These are phyloP conservation scores for Mayetiola destructor DNA, from an alignment of 2,888 invertebrate genomes.

Conservation along the genomic window DNA sequence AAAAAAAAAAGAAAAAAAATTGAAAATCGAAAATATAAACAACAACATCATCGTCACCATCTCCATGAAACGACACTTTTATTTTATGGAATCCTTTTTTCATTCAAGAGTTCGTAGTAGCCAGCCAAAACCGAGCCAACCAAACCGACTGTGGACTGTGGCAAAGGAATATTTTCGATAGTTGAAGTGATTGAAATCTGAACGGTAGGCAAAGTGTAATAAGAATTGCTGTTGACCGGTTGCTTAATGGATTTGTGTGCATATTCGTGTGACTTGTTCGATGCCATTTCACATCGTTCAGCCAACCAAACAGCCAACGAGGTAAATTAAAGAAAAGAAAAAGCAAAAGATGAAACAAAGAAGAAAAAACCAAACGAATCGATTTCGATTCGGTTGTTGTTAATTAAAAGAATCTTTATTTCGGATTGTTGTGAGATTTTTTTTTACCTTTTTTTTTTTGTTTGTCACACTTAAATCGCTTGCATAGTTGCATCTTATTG, in stretches of 20 bases:
- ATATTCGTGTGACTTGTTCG: neutral
- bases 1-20: neutral
- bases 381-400: slow-evolving; percentile 4
- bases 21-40: neutral
- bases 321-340: too few relatives aligned
- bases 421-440: too few relatives aligned
- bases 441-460: too few relatives aligned
- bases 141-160: neutral
- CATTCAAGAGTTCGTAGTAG: neutral
- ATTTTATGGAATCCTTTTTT: neutral
- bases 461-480: too few relatives aligned
- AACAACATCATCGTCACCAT: slow-evolving; percentile 2
- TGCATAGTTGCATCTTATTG: neutral
- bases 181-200: slow-evolving; percentile 11
- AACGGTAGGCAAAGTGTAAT: neutral
- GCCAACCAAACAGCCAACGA: too few relatives aligned
- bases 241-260: neutral
- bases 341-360: too few relatives aligned
- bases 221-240: neutral
- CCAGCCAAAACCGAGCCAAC: neutral
- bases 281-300: too few relatives aligned
- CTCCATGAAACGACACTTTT: neutral
- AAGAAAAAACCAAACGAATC: too few relatives aligned
- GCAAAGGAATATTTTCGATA: too few relatives aligned
- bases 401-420: neutral